phyloP scores from a whole-genome alignment of 2,888 invertebrate species.

The Lasioglossum figueresi region DNA sequence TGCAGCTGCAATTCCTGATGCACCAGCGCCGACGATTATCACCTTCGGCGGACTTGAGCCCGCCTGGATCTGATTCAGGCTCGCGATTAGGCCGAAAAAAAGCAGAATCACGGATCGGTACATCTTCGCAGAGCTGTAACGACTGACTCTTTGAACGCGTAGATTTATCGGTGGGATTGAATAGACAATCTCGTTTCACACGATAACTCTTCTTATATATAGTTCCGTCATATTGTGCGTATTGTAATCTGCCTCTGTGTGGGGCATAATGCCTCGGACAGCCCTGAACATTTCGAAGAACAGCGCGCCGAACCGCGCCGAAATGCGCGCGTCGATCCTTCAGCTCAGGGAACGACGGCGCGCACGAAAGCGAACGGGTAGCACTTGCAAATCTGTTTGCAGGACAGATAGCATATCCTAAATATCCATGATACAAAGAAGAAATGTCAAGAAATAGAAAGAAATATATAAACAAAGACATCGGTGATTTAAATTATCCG shows the following conservation, averaged over 20 bases:
- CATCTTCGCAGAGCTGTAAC: constrained; percentile 22
- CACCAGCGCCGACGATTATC: constrained; percentile 86
- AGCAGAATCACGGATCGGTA: constrained; percentile 13
- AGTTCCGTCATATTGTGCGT: constrained; percentile 3
- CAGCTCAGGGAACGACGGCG: too few relatives aligned
- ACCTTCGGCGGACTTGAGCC: constrained; percentile 73
- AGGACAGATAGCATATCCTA: too few relatives aligned
- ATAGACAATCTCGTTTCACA: constrained; percentile 15
- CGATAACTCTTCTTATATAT: constrained; percentile 38
- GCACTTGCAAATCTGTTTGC: too few relatives aligned
- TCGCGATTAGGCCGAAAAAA: constrained; percentile 20
- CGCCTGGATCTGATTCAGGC: not conserved
- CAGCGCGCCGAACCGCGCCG: too few relatives aligned
- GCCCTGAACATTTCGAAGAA: too few relatives aligned
- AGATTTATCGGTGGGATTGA: constrained; percentile 32
- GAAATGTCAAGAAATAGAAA: too few relatives aligned
- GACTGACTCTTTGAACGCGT: constrained; percentile 18
- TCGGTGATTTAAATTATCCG: too few relatives aligned
- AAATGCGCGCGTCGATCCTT: too few relatives aligned
- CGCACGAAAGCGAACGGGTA: too few relatives aligned
- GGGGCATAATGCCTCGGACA: too few relatives aligned
- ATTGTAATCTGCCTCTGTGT: constrained; percentile 19
- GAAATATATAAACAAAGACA: too few relatives aligned
- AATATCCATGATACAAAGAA: too few relatives aligned
- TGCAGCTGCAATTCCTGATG: constrained; percentile 86